phyloP scores from a whole-genome alignment of 2,797 vertebrate species.

The Xenops minutus region DNA sequence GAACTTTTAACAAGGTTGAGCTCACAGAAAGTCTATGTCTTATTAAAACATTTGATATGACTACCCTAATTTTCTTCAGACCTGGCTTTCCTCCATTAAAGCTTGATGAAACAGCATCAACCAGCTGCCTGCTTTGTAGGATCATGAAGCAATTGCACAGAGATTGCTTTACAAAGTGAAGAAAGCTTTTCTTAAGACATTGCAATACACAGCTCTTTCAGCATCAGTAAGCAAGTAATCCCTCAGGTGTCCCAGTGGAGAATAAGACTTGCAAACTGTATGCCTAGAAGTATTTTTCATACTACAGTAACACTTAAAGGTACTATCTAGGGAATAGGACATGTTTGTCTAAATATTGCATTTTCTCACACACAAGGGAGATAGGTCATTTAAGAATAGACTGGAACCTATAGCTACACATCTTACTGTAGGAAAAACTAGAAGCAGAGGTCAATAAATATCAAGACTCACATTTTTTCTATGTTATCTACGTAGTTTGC shows the following conservation, averaged over 20 bases:
- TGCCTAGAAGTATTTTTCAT: neutral
- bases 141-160: neutral
- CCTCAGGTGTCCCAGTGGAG: neutral
- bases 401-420: neutral
- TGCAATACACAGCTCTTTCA: slow-evolving; percentile 4
- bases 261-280: neutral
- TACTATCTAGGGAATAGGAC: neutral
- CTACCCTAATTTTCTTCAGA: neutral
- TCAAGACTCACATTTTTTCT: neutral
- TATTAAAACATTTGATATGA: neutral
- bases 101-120: neutral
- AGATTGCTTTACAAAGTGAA: slow-evolving; percentile 2
- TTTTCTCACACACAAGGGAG: neutral
- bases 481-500: rapidly evolving
- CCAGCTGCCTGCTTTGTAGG: neutral
- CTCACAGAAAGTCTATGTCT: neutral
- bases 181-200: neutral
- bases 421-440: neutral
- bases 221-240: neutral
- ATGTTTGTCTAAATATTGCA: neutral
- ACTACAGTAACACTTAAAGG: neutral
- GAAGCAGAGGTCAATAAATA: neutral
- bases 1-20: neutral
- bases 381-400: neutral
- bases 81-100: neutral